Evolutionary conservation across 2,888 invertebrate species (phyloP).

Genomic region (Esperia sulphurella): DNA sequence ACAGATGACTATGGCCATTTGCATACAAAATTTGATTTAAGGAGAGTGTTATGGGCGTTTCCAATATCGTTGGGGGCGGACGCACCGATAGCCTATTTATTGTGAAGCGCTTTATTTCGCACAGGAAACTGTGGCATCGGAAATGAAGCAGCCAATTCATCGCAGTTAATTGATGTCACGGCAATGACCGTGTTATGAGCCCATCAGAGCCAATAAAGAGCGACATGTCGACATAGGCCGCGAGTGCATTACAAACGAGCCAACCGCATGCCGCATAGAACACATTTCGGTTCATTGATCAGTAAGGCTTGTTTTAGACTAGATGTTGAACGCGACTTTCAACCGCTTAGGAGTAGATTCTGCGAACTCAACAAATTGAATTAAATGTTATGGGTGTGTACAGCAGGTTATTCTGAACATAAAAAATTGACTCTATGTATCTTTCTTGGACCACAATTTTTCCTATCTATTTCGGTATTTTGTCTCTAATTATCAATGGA

Average conservation of each 20-base stretch:
- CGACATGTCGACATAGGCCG: background rate
- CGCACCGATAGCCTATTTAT: constrained; percentile 32
- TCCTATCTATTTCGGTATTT: too few relatives aligned
- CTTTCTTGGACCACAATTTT: too few relatives aligned
- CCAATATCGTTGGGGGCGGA: constrained; percentile 25
- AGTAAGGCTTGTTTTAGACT: background rate
- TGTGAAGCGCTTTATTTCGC: constrained; percentile 36
- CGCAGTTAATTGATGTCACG: constrained; percentile 48
- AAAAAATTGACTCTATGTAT: too few relatives aligned
- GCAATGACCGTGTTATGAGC: constrained; percentile 46
- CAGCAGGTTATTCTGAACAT: too few relatives aligned
- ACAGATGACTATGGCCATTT: constrained; percentile 6
- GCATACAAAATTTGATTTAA: constrained; percentile 17
- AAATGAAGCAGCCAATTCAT: constrained; percentile 38
- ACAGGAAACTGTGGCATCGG: constrained; percentile 32
- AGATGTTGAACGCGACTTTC: too few relatives aligned
- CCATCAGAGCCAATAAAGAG: constrained; percentile 35
- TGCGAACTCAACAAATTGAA: too few relatives aligned
- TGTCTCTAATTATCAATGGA: too few relatives aligned
- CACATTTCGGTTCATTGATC: constrained; percentile 3
- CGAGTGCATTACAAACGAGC: constrained; percentile 8
- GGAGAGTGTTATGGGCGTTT: constrained; percentile 20
- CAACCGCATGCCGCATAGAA: constrained; percentile 3
- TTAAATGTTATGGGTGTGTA: too few relatives aligned
- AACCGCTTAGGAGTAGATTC: too few relatives aligned